These are phyloP conservation scores for Perizoma affinitatum DNA, from an alignment of 2,888 invertebrate species.

Conservation along the genomic window DNA sequence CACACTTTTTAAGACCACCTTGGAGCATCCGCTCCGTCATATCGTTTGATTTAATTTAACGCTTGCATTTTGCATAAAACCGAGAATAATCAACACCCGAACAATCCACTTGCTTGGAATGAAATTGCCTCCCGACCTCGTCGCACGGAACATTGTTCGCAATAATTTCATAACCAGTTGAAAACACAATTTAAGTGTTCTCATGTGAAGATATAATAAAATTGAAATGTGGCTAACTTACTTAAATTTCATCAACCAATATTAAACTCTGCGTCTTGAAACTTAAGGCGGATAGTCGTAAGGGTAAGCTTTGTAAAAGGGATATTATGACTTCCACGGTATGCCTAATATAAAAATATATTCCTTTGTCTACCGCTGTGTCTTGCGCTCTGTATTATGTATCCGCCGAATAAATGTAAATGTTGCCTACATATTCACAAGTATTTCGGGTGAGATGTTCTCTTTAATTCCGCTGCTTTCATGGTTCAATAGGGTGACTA, in stretches of 20 bases:
- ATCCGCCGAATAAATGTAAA: constrained; percentile 58
- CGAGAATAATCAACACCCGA: constrained; percentile 9
- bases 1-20: too few relatives aligned
- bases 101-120: constrained; percentile 8
- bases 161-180: constrained; percentile 29
- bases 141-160: constrained; percentile 18
- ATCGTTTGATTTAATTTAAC: too few relatives aligned
- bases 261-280: background rate
- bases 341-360: constrained; percentile 37
- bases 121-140: constrained; percentile 5
- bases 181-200: constrained; percentile 33
- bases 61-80: background rate
- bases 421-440: constrained; percentile 47
- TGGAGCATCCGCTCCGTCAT: too few relatives aligned
- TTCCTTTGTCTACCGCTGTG: constrained; percentile 42
- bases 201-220: constrained; percentile 32
- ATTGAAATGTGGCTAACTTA: constrained; percentile 26
- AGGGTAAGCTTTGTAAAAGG: constrained; percentile 1
- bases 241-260: constrained; percentile 12
- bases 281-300: constrained; percentile 11
- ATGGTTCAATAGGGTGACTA: constrained; percentile 24
- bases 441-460: constrained; percentile 39
- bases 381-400: constrained; percentile 42
- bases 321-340: constrained; percentile 33
- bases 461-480: constrained; percentile 47